These are phyloP conservation scores for Oopsacas minuta DNA, from an alignment of 37 sponge, comb jelly and placozoan species.

Conservation along the genomic window DNA sequence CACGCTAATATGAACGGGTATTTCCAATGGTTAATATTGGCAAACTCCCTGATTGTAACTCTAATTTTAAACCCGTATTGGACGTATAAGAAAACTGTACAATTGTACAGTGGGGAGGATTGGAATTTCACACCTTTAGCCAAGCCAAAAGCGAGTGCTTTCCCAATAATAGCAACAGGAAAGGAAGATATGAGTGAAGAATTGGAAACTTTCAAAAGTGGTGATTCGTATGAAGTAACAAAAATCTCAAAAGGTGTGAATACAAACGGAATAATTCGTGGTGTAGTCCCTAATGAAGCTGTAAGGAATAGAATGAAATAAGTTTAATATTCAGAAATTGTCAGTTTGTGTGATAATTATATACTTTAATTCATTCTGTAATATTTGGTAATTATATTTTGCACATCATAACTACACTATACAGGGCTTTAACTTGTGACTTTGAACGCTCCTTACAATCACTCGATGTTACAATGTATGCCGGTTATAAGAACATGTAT, in stretches of 20 bases:
- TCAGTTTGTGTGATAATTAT: too few relatives aligned
- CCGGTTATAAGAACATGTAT: too few relatives aligned
- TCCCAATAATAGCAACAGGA: neutral
- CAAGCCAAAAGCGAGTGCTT: neutral
- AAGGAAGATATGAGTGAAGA: neutral
- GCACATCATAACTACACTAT: too few relatives aligned
- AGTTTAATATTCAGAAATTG: too few relatives aligned
- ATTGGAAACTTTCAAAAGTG: neutral
- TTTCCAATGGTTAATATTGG: neutral
- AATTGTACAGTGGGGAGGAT: neutral
- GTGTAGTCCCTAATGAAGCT: neutral
- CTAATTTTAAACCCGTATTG: neutral
- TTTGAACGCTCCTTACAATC: too few relatives aligned
- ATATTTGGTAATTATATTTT: too few relatives aligned
- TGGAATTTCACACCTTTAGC: slow-evolving; percentile 3
- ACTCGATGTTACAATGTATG: too few relatives aligned
- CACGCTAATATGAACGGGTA: neutral
- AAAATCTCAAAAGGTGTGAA: neutral
- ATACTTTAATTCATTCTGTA: too few relatives aligned
- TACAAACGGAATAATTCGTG: neutral
- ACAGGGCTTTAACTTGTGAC: too few relatives aligned
- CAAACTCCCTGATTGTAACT: neutral
- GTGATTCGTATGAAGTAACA: neutral
- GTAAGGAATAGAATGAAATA: neutral
- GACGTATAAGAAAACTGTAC: neutral